Conservation (phyloP, 1,140 invertebrate species). For the Parapsyche elsis region DNA sequence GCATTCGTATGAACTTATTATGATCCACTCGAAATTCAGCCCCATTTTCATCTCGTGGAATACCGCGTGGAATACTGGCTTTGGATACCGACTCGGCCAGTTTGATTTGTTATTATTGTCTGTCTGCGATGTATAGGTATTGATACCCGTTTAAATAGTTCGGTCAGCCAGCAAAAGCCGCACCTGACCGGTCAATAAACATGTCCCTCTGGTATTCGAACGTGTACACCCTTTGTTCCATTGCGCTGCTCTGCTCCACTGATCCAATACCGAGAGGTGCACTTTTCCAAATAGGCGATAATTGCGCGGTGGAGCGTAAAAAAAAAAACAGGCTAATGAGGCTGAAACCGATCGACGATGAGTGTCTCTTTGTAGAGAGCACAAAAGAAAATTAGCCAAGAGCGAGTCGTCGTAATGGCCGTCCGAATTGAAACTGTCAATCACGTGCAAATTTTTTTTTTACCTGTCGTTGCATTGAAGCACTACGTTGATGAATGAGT, state of each 20-base stretch:
- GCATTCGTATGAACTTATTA: too few species aligned
- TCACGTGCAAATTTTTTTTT: background rate
- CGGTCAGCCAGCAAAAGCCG: background rate
- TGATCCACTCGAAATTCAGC: too few species aligned
- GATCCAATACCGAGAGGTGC: background rate
- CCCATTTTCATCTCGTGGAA: too few species aligned
- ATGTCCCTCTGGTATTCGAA: background rate
- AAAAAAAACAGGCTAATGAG: background rate
- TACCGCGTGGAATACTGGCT: too few species aligned
- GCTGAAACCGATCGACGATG: background rate
- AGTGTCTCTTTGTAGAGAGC: background rate
- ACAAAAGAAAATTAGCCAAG: background rate
- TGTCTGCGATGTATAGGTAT: background rate
- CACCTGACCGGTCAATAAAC: background rate
- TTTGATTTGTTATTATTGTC: background rate
- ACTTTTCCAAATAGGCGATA: conserved; percentile 2
- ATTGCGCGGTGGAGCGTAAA: background rate
- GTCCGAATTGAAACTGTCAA: background rate
- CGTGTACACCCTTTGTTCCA: background rate
- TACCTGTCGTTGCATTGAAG: too few species aligned
- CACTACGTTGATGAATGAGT: too few species aligned
- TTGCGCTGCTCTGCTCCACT: background rate
- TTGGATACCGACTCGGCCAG: background rate
- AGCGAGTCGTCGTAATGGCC: background rate
- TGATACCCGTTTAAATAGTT: background rate